Evolutionary conservation across 2,797 vertebrate genomes (phyloP), one percentile per base, ranked within the genome.

Genomic region (Danio jaintianensis): DNA sequence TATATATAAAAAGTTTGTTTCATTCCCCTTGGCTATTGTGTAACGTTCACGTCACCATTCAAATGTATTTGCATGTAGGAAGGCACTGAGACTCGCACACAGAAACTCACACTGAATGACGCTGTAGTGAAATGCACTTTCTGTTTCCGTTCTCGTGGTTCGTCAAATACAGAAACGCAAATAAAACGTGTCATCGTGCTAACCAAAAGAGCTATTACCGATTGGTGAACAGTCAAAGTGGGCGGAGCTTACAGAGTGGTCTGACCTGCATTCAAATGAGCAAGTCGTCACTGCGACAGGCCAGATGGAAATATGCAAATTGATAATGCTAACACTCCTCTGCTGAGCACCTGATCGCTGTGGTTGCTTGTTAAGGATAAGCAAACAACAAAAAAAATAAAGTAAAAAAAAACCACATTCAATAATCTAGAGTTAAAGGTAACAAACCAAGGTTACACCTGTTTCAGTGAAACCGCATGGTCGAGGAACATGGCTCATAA

Each of bases 81-180:
- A 95, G 94, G 93, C 94, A 95, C 93, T 92, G 89, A 89, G 89
- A 92, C 90, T 92, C 88, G 80, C 89, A 91, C 89, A 91, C 86
- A 87, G 86, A 78, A 78, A 92, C 87, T 89, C 68, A 85, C 73
- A 77, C 64, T 66, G 81, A 89, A 88, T 66, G 86, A 87, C 84
- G 84, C 82, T 87, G 85, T 86, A 83, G 75, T 84, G 83, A 83
- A 84, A 85, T 85, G 83, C 86, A 86, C 82, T 84, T 85, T 90
- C 71, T 81, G 78, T 85, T 88, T 85, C 56, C 47, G 76, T 78
- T 84, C 83, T 84, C 82, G 40, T 43, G 42, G 40, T 85, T 40
- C 61, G 66, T 75, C 78, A 72, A 83, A 74, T 50, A 47, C 20
- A 82, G 62, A 59, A 78, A 72, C 50, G 55, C 78, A 83, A 76